These are phyloP conservation scores for Magallana angulata DNA, from an alignment of 1,140 invertebrate genomes.

Conservation along the genomic window DNA sequence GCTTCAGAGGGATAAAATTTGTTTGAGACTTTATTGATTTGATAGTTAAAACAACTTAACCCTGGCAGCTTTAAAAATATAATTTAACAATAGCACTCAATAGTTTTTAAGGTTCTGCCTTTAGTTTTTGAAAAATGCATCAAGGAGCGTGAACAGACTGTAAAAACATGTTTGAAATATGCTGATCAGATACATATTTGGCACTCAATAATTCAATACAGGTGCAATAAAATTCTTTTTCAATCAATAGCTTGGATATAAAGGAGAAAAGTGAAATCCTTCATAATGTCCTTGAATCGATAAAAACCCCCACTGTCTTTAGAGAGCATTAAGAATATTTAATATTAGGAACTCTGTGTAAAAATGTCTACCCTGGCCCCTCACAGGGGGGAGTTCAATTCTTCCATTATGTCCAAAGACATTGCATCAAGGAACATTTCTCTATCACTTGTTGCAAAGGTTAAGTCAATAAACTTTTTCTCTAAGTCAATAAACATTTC, in stretches of 20 bases:
- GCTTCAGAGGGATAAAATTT: too few species aligned
- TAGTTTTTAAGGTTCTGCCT: too few species aligned
- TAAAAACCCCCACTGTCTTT: neutral
- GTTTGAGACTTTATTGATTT: too few species aligned
- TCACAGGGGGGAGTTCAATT: too few species aligned
- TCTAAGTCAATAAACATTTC: constrained; percentile 8
- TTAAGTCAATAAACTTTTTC: constrained; percentile 24
- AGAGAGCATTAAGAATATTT: neutral
- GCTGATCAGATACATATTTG: neutral
- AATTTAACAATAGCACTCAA: too few species aligned
- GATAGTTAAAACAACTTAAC: too few species aligned
- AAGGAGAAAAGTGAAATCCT: neutral
- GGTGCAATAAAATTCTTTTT: too few species aligned
- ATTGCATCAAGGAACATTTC: neutral
- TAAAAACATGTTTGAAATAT: neutral
- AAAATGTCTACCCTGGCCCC: too few species aligned
- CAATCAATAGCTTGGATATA: neutral
- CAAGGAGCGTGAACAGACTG: neutral
- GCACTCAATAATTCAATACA: neutral
- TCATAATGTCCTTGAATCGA: neutral
- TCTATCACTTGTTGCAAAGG: constrained; percentile 2
- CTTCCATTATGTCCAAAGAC: neutral
- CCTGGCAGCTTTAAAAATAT: too few species aligned
- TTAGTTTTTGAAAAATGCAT: too few species aligned
- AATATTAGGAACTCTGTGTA: too few species aligned